A percentile compares a stretch with the other conserved stretches of the same genome.
These are phyloP conservation scores for Colostygia pectinataria DNA, from an alignment of 2,888 invertebrate genomes.

Conservation along the genomic window DNA sequence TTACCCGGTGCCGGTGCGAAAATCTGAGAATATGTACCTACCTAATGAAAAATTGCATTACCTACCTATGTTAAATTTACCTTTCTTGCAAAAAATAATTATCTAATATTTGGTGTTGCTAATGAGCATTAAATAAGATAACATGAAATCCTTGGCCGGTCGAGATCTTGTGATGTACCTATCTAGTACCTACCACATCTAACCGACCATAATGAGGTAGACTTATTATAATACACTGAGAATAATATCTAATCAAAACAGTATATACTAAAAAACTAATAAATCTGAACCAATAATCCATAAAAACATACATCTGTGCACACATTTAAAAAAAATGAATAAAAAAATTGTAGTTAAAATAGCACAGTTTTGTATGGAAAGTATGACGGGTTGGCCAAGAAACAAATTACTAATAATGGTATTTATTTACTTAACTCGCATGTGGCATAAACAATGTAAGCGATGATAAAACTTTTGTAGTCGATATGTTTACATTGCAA, in stretches of 20 bases:
- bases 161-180: constrained; percentile 11
- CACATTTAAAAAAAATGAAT: neutral
- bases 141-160: constrained; percentile 19
- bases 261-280: too few relatives aligned
- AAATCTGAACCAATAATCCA: neutral
- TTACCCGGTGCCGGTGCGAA: too few relatives aligned
- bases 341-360: constrained; percentile 11
- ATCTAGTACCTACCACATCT: neutral
- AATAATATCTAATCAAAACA: too few relatives aligned
- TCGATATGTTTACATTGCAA: constrained; percentile 10
- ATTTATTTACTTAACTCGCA: constrained; percentile 16
- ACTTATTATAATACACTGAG: too few relatives aligned
- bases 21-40: too few relatives aligned
- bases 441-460: constrained; percentile 30
- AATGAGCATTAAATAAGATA: constrained; percentile 2
- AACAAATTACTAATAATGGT: constrained; percentile 18
- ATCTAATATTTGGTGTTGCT: neutral
- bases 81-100: neutral
- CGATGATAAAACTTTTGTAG: constrained; percentile 14
- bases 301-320: too few relatives aligned
- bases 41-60: too few relatives aligned
- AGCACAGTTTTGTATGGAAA: too few relatives aligned
- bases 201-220: too few relatives aligned
- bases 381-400: too few relatives aligned
- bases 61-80: too few relatives aligned